Percentiles rank a stretch among this genome's conserved stretches.
These are phyloP conservation scores for Piaya cayana DNA, from an alignment of 2,113 vertebrate species.

Conservation along the genomic window DNA sequence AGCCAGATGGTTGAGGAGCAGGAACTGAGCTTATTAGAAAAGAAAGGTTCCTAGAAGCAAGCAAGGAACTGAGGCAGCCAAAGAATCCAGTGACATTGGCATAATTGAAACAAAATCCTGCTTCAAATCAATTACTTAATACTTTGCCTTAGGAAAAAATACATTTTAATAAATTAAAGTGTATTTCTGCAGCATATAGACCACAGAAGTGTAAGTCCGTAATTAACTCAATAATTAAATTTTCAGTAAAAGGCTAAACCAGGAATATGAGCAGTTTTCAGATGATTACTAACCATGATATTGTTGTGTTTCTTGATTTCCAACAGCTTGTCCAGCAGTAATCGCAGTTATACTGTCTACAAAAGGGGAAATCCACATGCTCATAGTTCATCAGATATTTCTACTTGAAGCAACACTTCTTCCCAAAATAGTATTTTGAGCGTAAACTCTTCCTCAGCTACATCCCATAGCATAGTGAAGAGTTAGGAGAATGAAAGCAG, in stretches of 20 bases:
- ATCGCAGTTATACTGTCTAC: background rate
- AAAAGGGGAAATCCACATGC: background rate
- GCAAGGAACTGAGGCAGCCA: background rate
- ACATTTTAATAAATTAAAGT: slow-evolving; percentile 3
- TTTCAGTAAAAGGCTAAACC: background rate
- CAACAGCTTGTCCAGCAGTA: background rate
- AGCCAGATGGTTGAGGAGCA: slow-evolving; percentile 25
- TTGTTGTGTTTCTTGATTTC: background rate
- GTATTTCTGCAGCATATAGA: background rate
- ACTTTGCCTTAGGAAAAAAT: background rate
- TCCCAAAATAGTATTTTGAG: background rate
- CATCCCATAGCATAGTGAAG: background rate
- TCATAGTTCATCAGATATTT: background rate
- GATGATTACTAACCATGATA: background rate
- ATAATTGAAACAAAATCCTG: background rate
- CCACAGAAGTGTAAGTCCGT: background rate
- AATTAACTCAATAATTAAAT: background rate
- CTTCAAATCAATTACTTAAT: background rate
- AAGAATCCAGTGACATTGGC: background rate
- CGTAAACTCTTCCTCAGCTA: background rate
- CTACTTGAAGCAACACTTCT: background rate
- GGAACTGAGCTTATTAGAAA: background rate
- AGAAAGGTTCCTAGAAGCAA: slow-evolving; percentile 1
- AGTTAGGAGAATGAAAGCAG: background rate
- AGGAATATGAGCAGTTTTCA: background rate